Base-by-base conservation (phyloP, 2,888 invertebrate genomes). In the Pemphredon lugubris region DNA sequence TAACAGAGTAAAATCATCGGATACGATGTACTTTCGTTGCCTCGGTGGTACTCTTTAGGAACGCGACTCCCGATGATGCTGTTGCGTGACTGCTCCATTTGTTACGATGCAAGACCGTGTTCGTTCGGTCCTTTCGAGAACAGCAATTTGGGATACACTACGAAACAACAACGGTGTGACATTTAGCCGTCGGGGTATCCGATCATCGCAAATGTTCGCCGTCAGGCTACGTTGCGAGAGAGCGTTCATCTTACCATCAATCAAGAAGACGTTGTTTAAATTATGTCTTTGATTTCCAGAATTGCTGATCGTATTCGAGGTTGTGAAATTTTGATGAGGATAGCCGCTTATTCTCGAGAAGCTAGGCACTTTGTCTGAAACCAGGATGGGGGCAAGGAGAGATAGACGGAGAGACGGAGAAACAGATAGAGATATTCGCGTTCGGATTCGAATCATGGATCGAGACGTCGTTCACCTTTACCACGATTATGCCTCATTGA, bases 251-350 rank as follows among this genome's bases (percentile, higher is more conserved):
- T 86, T 88, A 66, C 81, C 84, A 20, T 81, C 81, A 21, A 79
- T 80, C 63, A 84, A 75, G 61, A 89, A 87, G 47, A 88, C 81
- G 55, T 86, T 88, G 78, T 87, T 89, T 63, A 88, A 79, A 65
- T 89, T 89, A 79, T 89, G 89, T 78, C 88, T 83, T 72, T 90
- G 89, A 66, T 88, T 89, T 48, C 87, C 86, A 11, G 89, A 87
- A 72, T 88, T 89, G 71, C 87, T 87, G 84, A 89, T 87, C 23
- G 90, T 89, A 63, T 89, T 89, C 45, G 89, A 87, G 13, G 86
- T 83, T 50, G 89, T 88, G 18, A 88, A 88, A 72, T 86, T 89
- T 74, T 89, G 89, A 73, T 88, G 88, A 21, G 85, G 82, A 57
- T 89, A 88, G 30, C 81, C 86, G 47, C 75, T 84, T 20, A 84